Evolutionary conservation across 2,888 invertebrate species (phyloP).

Genomic region (Noctua fimbriata): DNA sequence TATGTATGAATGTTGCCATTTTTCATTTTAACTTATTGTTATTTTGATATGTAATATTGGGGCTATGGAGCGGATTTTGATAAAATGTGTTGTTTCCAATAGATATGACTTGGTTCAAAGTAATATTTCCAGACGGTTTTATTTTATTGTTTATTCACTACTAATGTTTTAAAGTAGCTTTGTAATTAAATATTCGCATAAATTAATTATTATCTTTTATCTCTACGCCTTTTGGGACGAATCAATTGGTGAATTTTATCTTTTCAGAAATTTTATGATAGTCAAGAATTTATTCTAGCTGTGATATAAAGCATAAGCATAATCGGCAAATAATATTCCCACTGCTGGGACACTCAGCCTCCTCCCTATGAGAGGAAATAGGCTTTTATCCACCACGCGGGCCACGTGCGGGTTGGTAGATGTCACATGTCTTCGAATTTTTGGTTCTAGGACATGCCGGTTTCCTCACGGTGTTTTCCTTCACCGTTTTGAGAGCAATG

Average conservation of each 20-base stretch:
- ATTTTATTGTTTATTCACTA: neutral
- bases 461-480: no score
- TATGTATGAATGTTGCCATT: slow-evolving; percentile 72
- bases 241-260: neutral
- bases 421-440: no score
- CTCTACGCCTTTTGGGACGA: neutral
- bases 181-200: neutral
- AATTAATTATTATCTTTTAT: neutral
- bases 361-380: no score
- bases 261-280: neutral
- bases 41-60: slow-evolving; percentile 44
- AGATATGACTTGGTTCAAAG: neutral
- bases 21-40: slow-evolving; percentile 73
- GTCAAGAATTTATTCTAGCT: neutral
- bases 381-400: no score
- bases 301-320: no score
- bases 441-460: no score
- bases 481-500: no score
- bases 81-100: slow-evolving; percentile 3
- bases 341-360: no score
- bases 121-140: neutral
- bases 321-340: no score
- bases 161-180: neutral
- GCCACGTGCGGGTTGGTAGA: no score
- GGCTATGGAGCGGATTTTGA: slow-evolving; percentile 15